Conservation (phyloP, 2,113 vertebrate genomes). For the Psilopsiagon aymara region DNA sequence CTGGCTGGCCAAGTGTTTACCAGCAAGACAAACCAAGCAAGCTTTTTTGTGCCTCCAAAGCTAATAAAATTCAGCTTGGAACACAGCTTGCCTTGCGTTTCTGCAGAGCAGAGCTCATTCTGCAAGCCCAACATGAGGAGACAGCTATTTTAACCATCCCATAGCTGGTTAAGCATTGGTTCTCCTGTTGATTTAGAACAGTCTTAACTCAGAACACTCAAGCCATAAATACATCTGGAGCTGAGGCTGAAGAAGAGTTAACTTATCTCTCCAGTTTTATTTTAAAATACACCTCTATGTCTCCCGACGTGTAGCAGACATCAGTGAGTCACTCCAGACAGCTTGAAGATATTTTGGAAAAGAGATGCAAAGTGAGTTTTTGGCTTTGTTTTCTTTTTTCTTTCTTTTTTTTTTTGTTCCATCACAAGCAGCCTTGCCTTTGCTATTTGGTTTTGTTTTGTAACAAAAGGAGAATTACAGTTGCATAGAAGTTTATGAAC, state of each 20-base stretch:
- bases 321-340: conserved; percentile 26
- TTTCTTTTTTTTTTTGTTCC: neutral
- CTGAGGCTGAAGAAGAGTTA: neutral
- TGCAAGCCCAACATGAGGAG: conserved; percentile 6
- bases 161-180: conserved; percentile 50
- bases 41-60: neutral
- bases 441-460: neutral
- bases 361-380: neutral
- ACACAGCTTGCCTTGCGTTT: neutral
- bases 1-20: neutral
- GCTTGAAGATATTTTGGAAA: conserved; percentile 52
- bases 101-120: neutral
- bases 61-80: conserved; percentile 36
- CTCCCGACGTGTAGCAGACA: neutral
- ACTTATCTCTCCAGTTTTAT: conserved; percentile 25
- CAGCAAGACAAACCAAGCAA: conserved; percentile 5
- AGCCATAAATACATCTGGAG: conserved; percentile 45
- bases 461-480: neutral
- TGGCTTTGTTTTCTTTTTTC: neutral
- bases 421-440: conserved; percentile 16
- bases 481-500: neutral
- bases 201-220: conserved; percentile 40
- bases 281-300: conserved; percentile 27
- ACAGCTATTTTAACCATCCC: conserved; percentile 57
- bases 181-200: conserved; percentile 60